Evolutionary conservation across 2,113 vertebrate species (phyloP).

Genomic region (Aphyosemion australe): DNA sequence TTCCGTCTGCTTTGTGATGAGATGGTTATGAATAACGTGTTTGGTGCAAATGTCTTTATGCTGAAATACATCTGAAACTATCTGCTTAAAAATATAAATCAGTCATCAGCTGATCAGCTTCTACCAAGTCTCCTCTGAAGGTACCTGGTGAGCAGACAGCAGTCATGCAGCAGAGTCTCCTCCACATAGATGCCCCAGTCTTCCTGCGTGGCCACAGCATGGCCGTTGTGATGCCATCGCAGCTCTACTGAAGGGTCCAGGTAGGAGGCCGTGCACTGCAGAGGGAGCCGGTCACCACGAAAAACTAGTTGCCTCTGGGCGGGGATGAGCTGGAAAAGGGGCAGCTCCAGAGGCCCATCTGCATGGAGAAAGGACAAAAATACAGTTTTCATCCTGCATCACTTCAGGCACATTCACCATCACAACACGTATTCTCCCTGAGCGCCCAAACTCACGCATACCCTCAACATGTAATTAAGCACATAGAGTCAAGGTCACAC

Average conservation of each 20-base stretch:
- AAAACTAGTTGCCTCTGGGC: slow-evolving; percentile 91
- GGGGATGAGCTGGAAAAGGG: slow-evolving; percentile 90
- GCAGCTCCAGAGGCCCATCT: slow-evolving; percentile 88
- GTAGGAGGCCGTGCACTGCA: slow-evolving; percentile 88
- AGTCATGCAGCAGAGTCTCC: slow-evolving; percentile 89
- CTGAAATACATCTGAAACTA: background rate
- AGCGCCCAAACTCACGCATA: background rate
- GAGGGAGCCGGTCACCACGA: slow-evolving; percentile 86
- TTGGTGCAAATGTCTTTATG: background rate
- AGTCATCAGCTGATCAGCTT: background rate
- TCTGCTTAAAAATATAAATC: background rate
- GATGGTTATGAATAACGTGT: too few relatives aligned
- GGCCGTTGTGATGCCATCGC: slow-evolving; percentile 84
- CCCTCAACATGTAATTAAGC: background rate
- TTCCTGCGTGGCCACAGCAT: slow-evolving; percentile 77
- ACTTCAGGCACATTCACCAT: background rate
- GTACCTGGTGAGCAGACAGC: slow-evolving; percentile 91
- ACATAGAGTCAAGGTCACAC: slow-evolving; percentile 47
- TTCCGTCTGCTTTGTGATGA: too few relatives aligned
- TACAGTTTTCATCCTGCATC: background rate
- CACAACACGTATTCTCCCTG: background rate
- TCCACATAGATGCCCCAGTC: slow-evolving; percentile 85
- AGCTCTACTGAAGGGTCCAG: slow-evolving; percentile 80
- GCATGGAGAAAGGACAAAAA: slow-evolving; percentile 25
- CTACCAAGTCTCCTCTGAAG: background rate